These are phyloP conservation scores for Siniperca chuatsi DNA, from an alignment of 2,113 vertebrate species.

Conservation along the genomic window DNA sequence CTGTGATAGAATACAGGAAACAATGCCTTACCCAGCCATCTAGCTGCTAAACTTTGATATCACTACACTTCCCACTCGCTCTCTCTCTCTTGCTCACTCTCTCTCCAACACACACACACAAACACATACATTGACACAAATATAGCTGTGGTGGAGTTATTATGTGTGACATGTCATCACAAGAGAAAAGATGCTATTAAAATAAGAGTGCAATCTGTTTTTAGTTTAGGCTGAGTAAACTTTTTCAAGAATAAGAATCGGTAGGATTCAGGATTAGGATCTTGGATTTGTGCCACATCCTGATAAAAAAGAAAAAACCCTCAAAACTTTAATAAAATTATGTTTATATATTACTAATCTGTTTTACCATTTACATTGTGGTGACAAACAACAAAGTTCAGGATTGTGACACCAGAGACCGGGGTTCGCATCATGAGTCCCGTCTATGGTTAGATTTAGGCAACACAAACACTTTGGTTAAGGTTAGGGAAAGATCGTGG, in stretches of 20 bases:
- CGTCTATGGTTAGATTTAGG: background rate
- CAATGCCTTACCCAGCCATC: slow-evolving; percentile 62
- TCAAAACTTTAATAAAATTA: background rate
- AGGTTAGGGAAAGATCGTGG: no score
- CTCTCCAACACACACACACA: background rate
- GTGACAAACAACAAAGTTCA: background rate
- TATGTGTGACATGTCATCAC: slow-evolving; percentile 54
- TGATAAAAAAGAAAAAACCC: background rate
- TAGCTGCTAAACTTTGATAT: slow-evolving; percentile 65
- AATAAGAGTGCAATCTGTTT: slow-evolving; percentile 29
- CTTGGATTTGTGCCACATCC: background rate
- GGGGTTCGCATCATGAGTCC: background rate
- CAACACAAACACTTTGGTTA: background rate
- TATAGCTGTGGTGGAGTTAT: slow-evolving; percentile 63
- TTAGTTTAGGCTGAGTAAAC: slow-evolving; percentile 7
- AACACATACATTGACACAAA: slow-evolving; percentile 38
- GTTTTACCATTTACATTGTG: background rate
- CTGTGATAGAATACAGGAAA: slow-evolving; percentile 63
- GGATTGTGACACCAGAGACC: background rate
- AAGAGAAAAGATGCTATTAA: slow-evolving; percentile 28
- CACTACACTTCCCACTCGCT: slow-evolving; percentile 49
- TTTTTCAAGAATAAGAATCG: slow-evolving; percentile 4
- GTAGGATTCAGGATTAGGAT: background rate
- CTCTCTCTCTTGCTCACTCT: background rate
- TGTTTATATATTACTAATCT: background rate